Evolutionary conservation across 35 echinoderm and acorn worm species (phyloP).

Genomic region (Lytechinus variegatus): DNA sequence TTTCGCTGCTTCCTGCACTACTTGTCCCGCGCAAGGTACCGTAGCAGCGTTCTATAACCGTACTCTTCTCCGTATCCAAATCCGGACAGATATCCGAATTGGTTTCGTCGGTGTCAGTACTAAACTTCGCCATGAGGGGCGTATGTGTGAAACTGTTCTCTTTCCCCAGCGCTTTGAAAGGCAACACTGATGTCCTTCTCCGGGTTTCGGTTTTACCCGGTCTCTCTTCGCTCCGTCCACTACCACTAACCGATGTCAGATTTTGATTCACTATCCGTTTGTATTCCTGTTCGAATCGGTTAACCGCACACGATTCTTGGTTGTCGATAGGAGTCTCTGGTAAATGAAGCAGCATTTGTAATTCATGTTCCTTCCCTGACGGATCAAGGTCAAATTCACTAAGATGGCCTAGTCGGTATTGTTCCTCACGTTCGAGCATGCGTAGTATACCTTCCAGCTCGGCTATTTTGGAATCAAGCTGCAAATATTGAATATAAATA

Average conservation of each 20-base stretch:
- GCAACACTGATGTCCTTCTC: slow-evolving; percentile 50
- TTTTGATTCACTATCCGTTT: slow-evolving; percentile 49
- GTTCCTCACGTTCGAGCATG: slow-evolving; percentile 57
- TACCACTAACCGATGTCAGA: neutral
- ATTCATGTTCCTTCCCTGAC: slow-evolving; percentile 48
- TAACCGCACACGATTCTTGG: slow-evolving; percentile 65
- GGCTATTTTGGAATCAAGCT: slow-evolving; percentile 93
- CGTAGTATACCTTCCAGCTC: slow-evolving; percentile 78
- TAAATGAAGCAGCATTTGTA: slow-evolving; percentile 80
- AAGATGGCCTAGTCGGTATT: slow-evolving; percentile 29
- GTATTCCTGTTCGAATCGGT: slow-evolving; percentile 58
- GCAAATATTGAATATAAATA: neutral
- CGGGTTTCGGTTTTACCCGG: slow-evolving; percentile 36
- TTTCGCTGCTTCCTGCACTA: slow-evolving; percentile 39
- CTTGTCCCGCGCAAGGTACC: slow-evolving; percentile 55
- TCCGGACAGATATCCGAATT: slow-evolving; percentile 45
- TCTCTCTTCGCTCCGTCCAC: slow-evolving; percentile 24
- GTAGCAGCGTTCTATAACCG: slow-evolving; percentile 8
- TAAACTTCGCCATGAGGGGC: slow-evolving; percentile 34
- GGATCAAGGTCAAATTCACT: slow-evolving; percentile 29
- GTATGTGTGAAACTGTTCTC: slow-evolving; percentile 49
- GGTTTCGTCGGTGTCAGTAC: slow-evolving; percentile 48
- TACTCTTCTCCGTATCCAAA: slow-evolving; percentile 47
- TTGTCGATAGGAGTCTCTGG: slow-evolving; percentile 91
- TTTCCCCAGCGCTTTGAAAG: neutral